Percentiles rank a stretch among this genome's conserved stretches.
These are phyloP conservation scores for Hydropotes inermis DNA, from an alignment of 2,113 vertebrate species.

Conservation along the genomic window DNA sequence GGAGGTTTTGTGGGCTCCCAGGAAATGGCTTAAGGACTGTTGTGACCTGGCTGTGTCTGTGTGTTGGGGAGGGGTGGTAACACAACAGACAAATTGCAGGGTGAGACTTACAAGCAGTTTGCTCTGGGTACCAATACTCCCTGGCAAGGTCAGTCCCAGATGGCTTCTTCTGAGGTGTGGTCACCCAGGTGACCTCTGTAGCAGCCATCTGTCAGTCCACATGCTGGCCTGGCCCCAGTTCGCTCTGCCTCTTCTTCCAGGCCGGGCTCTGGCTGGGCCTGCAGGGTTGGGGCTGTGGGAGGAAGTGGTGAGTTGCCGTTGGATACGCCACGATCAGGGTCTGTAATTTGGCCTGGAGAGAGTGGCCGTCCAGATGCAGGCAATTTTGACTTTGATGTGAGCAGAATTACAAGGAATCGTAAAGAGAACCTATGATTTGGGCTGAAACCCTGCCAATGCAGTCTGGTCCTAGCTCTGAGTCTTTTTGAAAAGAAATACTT, in stretches of 20 bases:
- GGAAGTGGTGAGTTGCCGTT: neutral
- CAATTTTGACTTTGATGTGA: constrained; percentile 65
- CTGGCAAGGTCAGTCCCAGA: neutral
- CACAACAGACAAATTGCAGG: neutral
- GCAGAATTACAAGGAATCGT: constrained; percentile 56
- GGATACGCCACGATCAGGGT: neutral
- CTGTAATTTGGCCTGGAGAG: constrained; percentile 34
- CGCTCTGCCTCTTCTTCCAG: neutral
- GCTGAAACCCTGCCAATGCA: neutral
- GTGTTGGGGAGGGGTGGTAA: neutral
- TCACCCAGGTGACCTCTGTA: neutral
- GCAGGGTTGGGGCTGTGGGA: neutral
- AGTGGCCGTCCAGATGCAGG: constrained; percentile 16
- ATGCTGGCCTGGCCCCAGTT: neutral
- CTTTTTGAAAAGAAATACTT: constrained; percentile 8
- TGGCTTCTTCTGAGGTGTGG: neutral
- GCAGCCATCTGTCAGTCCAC: neutral
- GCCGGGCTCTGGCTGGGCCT: neutral
- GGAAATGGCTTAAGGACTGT: neutral
- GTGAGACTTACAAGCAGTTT: neutral
- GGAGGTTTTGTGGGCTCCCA: neutral
- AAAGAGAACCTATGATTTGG: constrained; percentile 58
- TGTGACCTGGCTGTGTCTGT: neutral
- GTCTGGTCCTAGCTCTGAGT: neutral
- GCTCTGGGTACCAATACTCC: neutral